Evolutionary conservation across 2,888 invertebrate genomes (phyloP), one percentile per base, ranked within the genome.

Genomic region (Leptinotarsa rubiginosa): DNA sequence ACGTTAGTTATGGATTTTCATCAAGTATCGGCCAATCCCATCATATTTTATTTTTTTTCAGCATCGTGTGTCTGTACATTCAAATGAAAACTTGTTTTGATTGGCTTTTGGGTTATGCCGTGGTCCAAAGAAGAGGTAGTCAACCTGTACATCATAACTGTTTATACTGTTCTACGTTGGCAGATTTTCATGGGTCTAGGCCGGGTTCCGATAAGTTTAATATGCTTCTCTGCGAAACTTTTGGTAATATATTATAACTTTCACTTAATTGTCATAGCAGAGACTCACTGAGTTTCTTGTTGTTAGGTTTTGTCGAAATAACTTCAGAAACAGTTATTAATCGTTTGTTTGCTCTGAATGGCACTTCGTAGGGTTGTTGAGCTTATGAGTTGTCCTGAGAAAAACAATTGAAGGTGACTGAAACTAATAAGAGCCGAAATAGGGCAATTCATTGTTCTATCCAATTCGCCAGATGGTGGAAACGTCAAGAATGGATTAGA

Each of bases 231-330:
- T 31, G 4, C 41, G 41, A 41, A 69, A 69, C 69, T 69, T 41
- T 22, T 2, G 47, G 56, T 47, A 22, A 69, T 69, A 69, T 56
- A 69, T 69, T 47, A 69, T 47, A 56, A 69, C 52, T 69, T 69
- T 56, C 16, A 56, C 15, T 31, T 41, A 7, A 31, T 20, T 50
- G 67, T 56, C 62, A 62, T 16, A 62, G 18, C 62, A 62, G 62
- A 62, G 59, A 62, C 25, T 62, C 62, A 16, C 31, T 62, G 7
- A 5, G 25, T 62, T 41, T 41, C 62, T 62, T 62, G 62, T 62
- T 62, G n/a, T 50, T 50, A 15, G 16, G 41, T n/a, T 62, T 41
- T 41, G 62, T 62, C 31, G 41, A 62, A 62, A 41, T n/a, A 31
- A 62, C 62, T 62, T 62, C 62, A 25, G 25, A 41, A 62, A 41